Evolutionary conservation across 2,113 vertebrate genomes (phyloP).

Genomic region (Plotosus lineatus): DNA sequence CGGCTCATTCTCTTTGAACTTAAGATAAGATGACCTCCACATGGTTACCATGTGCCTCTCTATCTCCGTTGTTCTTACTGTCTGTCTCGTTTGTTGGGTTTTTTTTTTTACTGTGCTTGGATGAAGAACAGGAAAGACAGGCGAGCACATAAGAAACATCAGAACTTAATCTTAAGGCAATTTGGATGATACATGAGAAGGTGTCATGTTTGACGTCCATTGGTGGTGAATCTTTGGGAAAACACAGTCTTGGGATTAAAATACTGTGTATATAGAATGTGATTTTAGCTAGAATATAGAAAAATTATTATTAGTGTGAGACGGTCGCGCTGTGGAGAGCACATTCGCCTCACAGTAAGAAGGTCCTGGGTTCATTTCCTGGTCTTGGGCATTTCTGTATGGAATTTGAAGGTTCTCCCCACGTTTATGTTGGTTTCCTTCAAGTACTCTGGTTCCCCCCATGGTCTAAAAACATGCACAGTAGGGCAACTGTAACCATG

Average conservation of each 20-base stretch:
- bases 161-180: conserved; percentile 31
- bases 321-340: too few relatives aligned
- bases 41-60: conserved; percentile 58
- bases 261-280: background rate
- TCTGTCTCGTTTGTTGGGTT: background rate
- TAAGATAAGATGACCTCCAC: conserved; percentile 69
- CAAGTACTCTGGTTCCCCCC: too few relatives aligned
- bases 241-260: background rate
- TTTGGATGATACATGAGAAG: background rate
- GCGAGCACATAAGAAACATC: conserved; percentile 29
- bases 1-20: conserved; percentile 67
- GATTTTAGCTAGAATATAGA: background rate
- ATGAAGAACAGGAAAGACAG: conserved; percentile 44
- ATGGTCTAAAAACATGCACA: too few relatives aligned
- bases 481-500: background rate
- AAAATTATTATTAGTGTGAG: background rate
- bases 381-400: too few relatives aligned
- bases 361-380: too few relatives aligned
- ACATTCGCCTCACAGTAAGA: too few relatives aligned
- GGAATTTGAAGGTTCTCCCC: too few relatives aligned
- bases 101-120: conserved; percentile 27
- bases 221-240: background rate
- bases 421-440: too few relatives aligned
- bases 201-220: conserved; percentile 3
- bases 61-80: conserved; percentile 38